Evolutionary conservation across 2,888 invertebrate genomes (phyloP), one percentile per base, ranked within the genome.

Genomic region (Adineta ricciae): DNA sequence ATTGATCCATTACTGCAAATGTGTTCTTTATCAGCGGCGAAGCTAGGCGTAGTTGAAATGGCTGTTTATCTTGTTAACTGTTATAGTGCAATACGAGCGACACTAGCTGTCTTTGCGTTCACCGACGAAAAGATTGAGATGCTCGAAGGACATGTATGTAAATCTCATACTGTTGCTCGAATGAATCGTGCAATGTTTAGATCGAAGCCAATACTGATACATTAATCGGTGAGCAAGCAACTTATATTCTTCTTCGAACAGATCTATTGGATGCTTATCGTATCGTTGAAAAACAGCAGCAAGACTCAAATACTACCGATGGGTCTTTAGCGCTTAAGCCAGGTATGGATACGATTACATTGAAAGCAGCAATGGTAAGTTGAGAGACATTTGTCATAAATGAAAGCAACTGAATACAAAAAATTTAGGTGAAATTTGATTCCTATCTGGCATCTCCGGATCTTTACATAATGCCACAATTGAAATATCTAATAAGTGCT

Each of bases 181-280:
- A 46, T 46, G 46, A 46, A 46, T 46, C 11, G 46, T 46, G 5
- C 5, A 46, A 46, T 11, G 5, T 46, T 56, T 84, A 96, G 91
- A 95, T 96, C 49, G 97, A 97, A 90, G 96, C 96, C 0, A 97
- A 98, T 91, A 93, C 96, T 87, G 97, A 97, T 90, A 96, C 96
- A 0, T 92, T 98, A 84, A 96, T 96, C 52, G 95, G 96, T 32
- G 97, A 99, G 90, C 97, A 97, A 91, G 96, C 97, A 0, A 95
- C 96, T 88, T 95, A 94, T 84, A 92, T 97, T 86, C 94, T 98
- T 21, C 95, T 95, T n/a, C 94, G 96, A 90, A 93, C 97, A 72
- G 96, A 95, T 89, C 92, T 98, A 87, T 95, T 96, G 0, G 94
- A 95, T 32, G 94, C 97, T 88, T 98, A 97, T 89, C 95, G 95